Percentiles rank a stretch among this genome's conserved stretches.
These are phyloP conservation scores for Cliona cf. orientalis DNA, from an alignment of 37 sponge, comb jelly and placozoan genomes.

Conservation along the genomic window DNA sequence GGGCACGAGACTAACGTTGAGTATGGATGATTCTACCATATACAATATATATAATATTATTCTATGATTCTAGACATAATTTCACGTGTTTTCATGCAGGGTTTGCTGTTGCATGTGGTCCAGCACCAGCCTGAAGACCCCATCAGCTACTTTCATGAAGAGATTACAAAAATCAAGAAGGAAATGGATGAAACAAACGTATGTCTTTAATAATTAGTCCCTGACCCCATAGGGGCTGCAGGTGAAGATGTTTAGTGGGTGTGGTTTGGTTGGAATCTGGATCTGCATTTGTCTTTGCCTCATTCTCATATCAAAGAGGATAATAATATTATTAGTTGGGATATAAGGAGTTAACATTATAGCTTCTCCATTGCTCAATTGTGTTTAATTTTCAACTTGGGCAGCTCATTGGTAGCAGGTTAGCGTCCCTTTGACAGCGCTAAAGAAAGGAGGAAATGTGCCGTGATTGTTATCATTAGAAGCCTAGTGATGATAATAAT, in stretches of 20 bases:
- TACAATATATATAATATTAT: not conserved
- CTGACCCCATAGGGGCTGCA: not conserved
- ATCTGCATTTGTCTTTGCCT: not conserved
- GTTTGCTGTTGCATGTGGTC: slow-evolving; percentile 65
- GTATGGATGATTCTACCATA: no score
- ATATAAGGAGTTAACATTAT: no score
- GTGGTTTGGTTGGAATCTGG: not conserved
- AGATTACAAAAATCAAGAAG: slow-evolving; percentile 60
- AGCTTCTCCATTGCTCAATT: no score
- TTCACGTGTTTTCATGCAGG: slow-evolving; percentile 15
- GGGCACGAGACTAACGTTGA: not conserved
- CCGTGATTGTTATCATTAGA: no score
- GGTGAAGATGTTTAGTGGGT: not conserved
- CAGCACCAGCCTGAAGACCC: slow-evolving; percentile 70
- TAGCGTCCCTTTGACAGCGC: no score
- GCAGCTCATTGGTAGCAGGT: no score
- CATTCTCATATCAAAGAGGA: no score
- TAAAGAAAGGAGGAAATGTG: no score
- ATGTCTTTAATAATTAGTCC: not conserved
- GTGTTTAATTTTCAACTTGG: no score
- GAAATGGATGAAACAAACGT: slow-evolving; percentile 76
- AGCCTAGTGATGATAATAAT: no score
- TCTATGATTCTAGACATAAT: not conserved
- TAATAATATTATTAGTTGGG: no score
- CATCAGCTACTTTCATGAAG: slow-evolving; percentile 61